Evolutionary conservation across 2,113 vertebrate genomes (phyloP), one percentile per base, ranked within the genome.

Genomic region (Solea senegalensis): DNA sequence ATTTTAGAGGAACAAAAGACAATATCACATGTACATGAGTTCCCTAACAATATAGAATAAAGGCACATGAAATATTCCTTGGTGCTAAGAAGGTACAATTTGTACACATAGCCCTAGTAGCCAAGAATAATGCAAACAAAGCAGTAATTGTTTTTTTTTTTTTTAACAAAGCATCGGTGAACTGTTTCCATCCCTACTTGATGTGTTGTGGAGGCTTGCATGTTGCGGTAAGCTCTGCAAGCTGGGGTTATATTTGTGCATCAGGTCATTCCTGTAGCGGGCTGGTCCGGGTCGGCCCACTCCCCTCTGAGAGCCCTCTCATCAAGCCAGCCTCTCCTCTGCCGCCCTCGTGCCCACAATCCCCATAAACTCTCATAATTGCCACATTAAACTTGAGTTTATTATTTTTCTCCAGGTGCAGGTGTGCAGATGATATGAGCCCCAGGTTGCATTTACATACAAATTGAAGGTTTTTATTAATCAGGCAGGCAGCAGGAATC

Each of bases 381-480:
- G 96, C 95, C 91, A 93, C 95, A 96, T 98, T 97, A 98, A 97
- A 96, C 96, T 95, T 95, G 94, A 95, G 96, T 98, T 97, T 98
- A 98, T 99, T 98, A 98, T 99, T 99, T 94, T 96, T 96, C 93
- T 95, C 95, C 92, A 95, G 95, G 95, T 95, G 96, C 97, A 99
- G 96, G 97, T 98, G 97, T 95, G 95, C 87, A 90, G 95, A 97
- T 95, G 97, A 98, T 98, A 98, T 94, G 96, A 97, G 95, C 95
- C 95, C 96, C 94, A 82, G 63, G 95, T 94, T 95, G 95, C 96
- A 99, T 99, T 99, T 99, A 98, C 98, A 99, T 99, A 98, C 96
- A 99, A 99, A 99, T 99, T 99, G 98, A 98, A 98, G 97, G 96
- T 96, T 98, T 91, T 98, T 98, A 98, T 98, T 99, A 99, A 99